These are phyloP conservation scores for Leucophora obtusa DNA, from an alignment of 2,888 invertebrate genomes.

Conservation along the genomic window DNA sequence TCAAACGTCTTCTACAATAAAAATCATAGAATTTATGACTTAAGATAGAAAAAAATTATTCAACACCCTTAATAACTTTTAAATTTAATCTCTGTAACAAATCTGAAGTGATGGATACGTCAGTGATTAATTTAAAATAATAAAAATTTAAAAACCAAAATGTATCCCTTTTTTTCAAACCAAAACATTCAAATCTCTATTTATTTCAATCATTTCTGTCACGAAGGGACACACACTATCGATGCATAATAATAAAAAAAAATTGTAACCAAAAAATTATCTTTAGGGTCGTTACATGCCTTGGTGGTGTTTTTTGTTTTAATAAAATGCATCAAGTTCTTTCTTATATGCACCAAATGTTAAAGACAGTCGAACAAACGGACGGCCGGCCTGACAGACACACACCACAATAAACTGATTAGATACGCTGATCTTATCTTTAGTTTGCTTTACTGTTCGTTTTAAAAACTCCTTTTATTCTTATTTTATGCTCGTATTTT, in stretches of 20 bases:
- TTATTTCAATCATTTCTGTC: conserved; percentile 36
- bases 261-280: not conserved
- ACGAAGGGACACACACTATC: conserved; percentile 16
- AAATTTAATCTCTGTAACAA: not conserved
- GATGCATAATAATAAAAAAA: not conserved
- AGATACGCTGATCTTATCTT: conserved; percentile 60
- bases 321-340: not conserved
- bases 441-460: conserved; percentile 33
- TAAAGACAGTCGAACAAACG: conserved; percentile 4
- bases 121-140: conserved; percentile 25
- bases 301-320: not conserved
- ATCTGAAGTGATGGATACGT: not conserved
- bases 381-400: conserved; percentile 10
- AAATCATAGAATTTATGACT: too few relatives aligned
- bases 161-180: conserved; percentile 21
- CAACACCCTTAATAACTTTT: not conserved
- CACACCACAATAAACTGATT: conserved; percentile 51
- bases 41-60: not conserved
- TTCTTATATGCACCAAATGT: not conserved
- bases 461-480: conserved; percentile 4
- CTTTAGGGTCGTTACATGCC: not conserved
- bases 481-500: not conserved
- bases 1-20: too few relatives aligned
- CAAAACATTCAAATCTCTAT: conserved; percentile 23
- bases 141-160: conserved; percentile 1